These are phyloP conservation scores for Rhinoptilus africanus DNA, from an alignment of 2,113 vertebrate genomes.

Conservation along the genomic window DNA sequence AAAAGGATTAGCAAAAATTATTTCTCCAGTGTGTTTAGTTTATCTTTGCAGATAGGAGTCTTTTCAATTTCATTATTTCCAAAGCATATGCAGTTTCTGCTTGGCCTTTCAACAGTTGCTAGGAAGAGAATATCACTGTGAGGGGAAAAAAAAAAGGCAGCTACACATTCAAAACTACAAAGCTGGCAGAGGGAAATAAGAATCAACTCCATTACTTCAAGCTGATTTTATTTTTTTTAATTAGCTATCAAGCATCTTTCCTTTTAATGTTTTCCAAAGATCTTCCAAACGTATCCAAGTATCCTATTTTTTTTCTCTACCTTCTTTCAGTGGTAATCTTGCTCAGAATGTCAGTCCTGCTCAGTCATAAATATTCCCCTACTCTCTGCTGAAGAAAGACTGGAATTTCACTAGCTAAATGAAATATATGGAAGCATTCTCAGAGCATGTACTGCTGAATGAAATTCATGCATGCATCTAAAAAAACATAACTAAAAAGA, in stretches of 20 bases:
- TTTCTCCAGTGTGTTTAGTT: neutral
- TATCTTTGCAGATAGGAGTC: neutral
- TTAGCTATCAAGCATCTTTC: neutral
- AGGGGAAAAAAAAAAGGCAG: neutral
- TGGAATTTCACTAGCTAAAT: neutral
- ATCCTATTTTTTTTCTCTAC: neutral
- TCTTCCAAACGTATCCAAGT: neutral
- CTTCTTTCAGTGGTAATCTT: neutral
- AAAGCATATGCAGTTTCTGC: neutral
- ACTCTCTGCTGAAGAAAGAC: neutral
- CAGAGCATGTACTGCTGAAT: neutral
- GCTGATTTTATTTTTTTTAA: neutral
- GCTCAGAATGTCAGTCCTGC: neutral
- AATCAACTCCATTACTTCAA: neutral
- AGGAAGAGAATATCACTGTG: neutral
- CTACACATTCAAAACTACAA: neutral
- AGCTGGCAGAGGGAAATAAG: neutral
- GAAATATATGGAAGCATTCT: neutral
- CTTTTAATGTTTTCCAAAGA: neutral
- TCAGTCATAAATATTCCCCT: neutral
- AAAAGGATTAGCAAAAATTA: neutral
- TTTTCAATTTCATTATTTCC: neutral
- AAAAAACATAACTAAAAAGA: neutral
- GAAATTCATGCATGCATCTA: neutral
- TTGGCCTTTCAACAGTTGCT: neutral